Evolutionary conservation across 2,888 invertebrate genomes (phyloP).

Genomic region (Onthophagus sagittarius): DNA sequence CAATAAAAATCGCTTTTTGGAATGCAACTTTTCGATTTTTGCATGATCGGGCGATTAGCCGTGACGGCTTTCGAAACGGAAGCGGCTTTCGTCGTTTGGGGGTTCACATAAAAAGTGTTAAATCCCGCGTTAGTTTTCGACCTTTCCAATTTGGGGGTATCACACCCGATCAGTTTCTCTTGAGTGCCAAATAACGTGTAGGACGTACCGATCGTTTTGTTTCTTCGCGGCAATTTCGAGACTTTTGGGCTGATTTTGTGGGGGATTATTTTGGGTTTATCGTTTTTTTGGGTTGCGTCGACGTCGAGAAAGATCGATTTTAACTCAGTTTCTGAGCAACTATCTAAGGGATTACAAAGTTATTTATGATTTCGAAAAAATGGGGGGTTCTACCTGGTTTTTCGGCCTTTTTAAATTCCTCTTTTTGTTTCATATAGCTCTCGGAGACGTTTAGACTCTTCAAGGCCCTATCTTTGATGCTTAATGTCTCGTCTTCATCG

Average conservation of each 20-base stretch:
- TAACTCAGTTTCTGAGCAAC: conserved; percentile 13
- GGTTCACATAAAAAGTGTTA: not conserved
- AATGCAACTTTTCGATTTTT: conserved; percentile 16
- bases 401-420: not conserved
- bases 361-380: not conserved
- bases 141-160: not conserved
- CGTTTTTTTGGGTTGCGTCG: not conserved
- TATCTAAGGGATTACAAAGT: not conserved
- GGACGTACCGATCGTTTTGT: not conserved
- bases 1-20: not conserved
- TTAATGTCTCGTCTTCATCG: conserved; percentile 21
- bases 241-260: not conserved
- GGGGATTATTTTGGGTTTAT: not conserved
- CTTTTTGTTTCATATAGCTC: conserved; percentile 26
- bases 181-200: not conserved
- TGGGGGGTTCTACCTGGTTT: not conserved
- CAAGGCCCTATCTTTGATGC: conserved; percentile 25
- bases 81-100: not conserved
- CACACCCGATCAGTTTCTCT: not conserved
- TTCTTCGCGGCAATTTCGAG: not conserved
- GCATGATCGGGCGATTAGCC: not conserved
- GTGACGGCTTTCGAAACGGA: conserved; percentile 3
- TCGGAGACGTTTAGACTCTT: conserved; percentile 29
- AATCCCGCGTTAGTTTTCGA: not conserved
- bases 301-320: not conserved